Percentiles rank a stretch among this genome's conserved stretches.
Conservation (phyloP, 2,113 vertebrate species). For the Neomonachus schauinslandi region DNA sequence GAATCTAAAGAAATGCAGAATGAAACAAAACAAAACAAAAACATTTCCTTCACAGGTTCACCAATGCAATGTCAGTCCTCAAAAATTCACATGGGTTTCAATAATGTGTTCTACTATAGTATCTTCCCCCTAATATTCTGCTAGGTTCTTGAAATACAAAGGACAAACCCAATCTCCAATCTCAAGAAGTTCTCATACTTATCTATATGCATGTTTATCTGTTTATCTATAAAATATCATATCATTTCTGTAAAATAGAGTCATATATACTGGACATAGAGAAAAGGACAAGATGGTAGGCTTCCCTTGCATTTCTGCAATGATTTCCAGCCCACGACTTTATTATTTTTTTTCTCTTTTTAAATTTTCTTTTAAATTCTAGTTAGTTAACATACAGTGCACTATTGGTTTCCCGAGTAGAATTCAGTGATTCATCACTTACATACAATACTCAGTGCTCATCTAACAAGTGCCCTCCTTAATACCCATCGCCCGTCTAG, state of each 20-base stretch:
- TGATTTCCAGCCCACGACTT: not conserved
- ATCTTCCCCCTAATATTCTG: not conserved
- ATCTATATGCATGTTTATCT: not conserved
- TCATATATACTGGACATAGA: not conserved
- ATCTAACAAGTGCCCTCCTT: not conserved
- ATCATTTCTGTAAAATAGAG: not conserved
- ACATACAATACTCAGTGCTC: not conserved
- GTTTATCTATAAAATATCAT: not conserved
- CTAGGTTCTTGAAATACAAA: not conserved
- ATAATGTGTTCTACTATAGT: not conserved
- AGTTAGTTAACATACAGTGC: not conserved
- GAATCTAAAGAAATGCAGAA: not conserved
- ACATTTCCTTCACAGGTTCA: not conserved
- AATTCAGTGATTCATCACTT: not conserved
- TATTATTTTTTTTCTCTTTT: not conserved
- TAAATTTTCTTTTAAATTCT: not conserved
- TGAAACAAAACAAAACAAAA: not conserved
- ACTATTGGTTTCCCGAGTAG: not conserved
- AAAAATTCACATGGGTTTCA: not conserved
- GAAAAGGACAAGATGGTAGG: not conserved
- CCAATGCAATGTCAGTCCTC: not conserved
- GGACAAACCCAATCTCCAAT: not conserved
- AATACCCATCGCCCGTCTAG: not conserved
- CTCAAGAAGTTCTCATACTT: not conserved
- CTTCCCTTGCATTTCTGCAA: not conserved